Evolutionary conservation across 2,113 vertebrate genomes (phyloP), one percentile per base, ranked within the genome.

Genomic region (Oostethus manadensis): DNA sequence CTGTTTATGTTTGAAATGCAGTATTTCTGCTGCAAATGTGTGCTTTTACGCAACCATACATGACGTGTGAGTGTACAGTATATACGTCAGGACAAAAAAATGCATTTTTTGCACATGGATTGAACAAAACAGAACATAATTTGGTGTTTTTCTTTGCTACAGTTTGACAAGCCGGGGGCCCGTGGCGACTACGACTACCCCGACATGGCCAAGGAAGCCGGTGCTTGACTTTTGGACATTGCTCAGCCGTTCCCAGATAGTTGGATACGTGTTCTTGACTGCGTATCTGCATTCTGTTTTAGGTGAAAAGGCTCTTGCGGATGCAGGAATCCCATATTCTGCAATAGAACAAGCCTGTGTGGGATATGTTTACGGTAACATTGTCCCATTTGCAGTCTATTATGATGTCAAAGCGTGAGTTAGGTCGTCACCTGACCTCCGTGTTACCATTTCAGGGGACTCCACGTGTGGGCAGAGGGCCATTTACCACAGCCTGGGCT

Each of bases 121-220:
- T n/a, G n/a, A n/a, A n/a, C n/a, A n/a, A n/a, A n/a, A n/a, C n/a
- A n/a, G n/a, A n/a, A n/a, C n/a, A n/a, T n/a, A n/a, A n/a, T n/a
- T n/a, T n/a, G 40, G 17, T 22, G 43, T 57, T 57, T 43, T 6
- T 55, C 20, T 17, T 70, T 45, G 22, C 44, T 62, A 59, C 79
- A 99, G 97, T 98, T 99, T 71, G 22, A 78, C 72, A 99, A 97
- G 57, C 94, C 97, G 40, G 81, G 63, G 68, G 62, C 38, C 16
- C 69, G 74, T 66, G 74, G 75, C 1, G 56, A 86, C 38, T 35
- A 57, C 58, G 94, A 97, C 84, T 99, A 99, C 61, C 94, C 97
- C 59, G 94, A 98, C 10, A 83, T 99, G 92, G 93, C 90, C 46
- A 93, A 93, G 74, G 96, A 97, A 92, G 96, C 96, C 91, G 96